Conservation (phyloP, 2,113 vertebrate genomes). For the Hydropotes inermis region DNA sequence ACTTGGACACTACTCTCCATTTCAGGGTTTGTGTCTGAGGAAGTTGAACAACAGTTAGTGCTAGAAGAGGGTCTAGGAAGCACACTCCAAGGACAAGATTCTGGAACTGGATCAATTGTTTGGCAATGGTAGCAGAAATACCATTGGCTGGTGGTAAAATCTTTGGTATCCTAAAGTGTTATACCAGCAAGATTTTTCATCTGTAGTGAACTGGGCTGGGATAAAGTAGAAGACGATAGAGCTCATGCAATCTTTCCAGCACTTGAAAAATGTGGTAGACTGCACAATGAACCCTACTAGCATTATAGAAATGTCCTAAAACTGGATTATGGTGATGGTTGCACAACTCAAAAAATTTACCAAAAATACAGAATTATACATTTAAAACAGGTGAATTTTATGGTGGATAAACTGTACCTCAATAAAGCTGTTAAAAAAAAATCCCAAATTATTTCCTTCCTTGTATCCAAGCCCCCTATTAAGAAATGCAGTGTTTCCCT, state of each 20-base stretch:
- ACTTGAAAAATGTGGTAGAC: background rate
- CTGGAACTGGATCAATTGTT: background rate
- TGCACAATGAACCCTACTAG: background rate
- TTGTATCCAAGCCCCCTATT: background rate
- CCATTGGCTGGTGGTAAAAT: background rate
- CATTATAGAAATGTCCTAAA: background rate
- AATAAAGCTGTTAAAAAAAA: background rate
- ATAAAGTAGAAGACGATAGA: background rate
- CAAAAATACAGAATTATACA: background rate
- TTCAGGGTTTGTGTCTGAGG: background rate
- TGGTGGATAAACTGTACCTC: background rate
- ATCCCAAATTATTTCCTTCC: background rate
- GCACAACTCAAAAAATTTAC: background rate
- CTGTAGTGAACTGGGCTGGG: background rate
- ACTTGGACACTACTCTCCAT: background rate
- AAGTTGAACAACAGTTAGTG: background rate
- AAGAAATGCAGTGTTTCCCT: background rate
- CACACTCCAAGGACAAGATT: background rate
- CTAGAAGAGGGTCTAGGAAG: background rate
- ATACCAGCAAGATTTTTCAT: background rate
- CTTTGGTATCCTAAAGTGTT: background rate
- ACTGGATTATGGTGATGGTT: background rate
- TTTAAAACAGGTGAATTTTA: conserved; percentile 10
- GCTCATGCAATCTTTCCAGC: background rate
- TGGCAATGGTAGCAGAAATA: background rate